phyloP scores from a whole-genome alignment of 1,140 invertebrate genomes.

The Bombus haemorrhoidalis region DNA sequence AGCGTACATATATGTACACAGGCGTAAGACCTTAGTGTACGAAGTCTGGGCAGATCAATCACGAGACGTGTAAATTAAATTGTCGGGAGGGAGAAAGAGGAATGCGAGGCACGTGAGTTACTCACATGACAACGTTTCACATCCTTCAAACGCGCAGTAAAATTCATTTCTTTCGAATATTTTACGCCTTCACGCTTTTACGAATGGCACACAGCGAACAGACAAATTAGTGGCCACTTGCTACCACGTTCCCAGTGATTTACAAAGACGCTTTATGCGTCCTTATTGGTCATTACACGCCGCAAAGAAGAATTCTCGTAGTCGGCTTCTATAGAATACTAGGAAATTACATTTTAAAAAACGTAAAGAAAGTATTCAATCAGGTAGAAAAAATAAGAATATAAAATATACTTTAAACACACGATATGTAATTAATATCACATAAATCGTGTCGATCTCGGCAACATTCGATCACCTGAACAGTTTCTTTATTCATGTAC shows the following conservation, averaged over 20 bases:
- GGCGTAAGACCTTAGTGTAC: not conserved
- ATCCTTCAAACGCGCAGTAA: conserved; percentile 4
- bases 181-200: not conserved
- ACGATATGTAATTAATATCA: too few relatives aligned
- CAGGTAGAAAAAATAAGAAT: too few relatives aligned
- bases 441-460: too few relatives aligned
- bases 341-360: too few relatives aligned
- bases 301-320: not conserved
- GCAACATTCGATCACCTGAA: too few relatives aligned
- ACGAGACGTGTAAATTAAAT: conserved; percentile 26
- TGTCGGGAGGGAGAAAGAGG: conserved; percentile 13
- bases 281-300: not conserved
- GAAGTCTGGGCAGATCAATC: not conserved
- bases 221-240: not conserved
- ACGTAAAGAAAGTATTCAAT: too few relatives aligned
- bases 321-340: too few relatives aligned
- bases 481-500: too few relatives aligned
- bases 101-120: conserved; percentile 24
- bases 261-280: not conserved
- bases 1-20: not conserved
- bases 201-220: not conserved
- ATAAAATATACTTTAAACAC: too few relatives aligned
- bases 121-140: conserved; percentile 6
- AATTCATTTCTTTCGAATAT: conserved; percentile 17
- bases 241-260: not conserved